Percentiles rank a stretch among this genome's conserved stretches.
These are phyloP conservation scores for Hippoglossus stenolepis DNA, from an alignment of 2,113 vertebrate genomes.

Conservation along the genomic window DNA sequence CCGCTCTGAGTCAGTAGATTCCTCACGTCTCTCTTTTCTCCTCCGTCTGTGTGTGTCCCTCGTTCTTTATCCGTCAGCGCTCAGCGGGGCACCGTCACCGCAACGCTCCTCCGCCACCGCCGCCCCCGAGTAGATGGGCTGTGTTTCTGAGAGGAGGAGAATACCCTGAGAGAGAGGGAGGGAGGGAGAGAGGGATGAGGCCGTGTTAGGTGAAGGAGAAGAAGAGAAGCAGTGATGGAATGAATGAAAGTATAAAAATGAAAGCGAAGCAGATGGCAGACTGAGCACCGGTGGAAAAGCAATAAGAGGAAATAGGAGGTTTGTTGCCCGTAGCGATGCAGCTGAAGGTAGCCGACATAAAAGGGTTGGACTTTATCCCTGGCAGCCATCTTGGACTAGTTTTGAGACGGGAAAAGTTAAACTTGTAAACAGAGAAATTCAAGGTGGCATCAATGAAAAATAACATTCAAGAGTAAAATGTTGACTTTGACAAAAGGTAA, in stretches of 20 bases:
- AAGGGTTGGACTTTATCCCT: conserved; percentile 19
- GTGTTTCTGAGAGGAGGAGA: too few relatives aligned
- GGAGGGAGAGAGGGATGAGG: not conserved
- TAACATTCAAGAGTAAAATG: not conserved
- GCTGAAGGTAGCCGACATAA: conserved; percentile 21
- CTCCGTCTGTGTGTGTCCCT: too few relatives aligned
- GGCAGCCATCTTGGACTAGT: conserved; percentile 50
- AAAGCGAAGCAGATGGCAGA: not conserved
- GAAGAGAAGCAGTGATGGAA: not conserved
- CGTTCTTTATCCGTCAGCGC: not conserved
- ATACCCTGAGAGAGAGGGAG: too few relatives aligned
- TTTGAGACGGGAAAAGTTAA: conserved; percentile 9
- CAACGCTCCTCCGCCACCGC: conserved; percentile 9
- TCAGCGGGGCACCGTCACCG: conserved; percentile 26
- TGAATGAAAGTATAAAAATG: not conserved
- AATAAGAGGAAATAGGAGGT: not conserved
- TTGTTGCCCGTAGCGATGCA: conserved; percentile 11
- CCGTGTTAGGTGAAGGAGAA: not conserved
- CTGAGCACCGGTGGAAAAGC: too few relatives aligned
- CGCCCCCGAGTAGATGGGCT: not conserved
- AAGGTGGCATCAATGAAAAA: not conserved
- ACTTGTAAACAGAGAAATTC: not conserved
- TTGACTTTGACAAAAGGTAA: not conserved
- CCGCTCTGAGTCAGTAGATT: too few relatives aligned
- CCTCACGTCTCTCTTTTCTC: too few relatives aligned